These are phyloP conservation scores for Theretra japonica DNA, from an alignment of 2,888 invertebrate genomes.

Conservation along the genomic window DNA sequence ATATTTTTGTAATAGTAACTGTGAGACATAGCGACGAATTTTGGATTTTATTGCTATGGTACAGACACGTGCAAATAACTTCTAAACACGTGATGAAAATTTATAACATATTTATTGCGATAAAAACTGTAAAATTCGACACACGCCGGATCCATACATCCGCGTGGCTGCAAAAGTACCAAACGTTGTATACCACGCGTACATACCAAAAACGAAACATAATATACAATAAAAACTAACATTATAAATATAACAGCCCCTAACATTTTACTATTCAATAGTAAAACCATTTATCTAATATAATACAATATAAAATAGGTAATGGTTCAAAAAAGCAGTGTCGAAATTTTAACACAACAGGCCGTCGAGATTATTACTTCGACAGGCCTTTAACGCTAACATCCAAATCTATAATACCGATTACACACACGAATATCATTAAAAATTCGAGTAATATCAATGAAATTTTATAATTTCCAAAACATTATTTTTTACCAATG, in stretches of 20 bases:
- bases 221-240: slow-evolving; percentile 75
- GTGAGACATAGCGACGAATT: background rate
- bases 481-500: slow-evolving; percentile 35
- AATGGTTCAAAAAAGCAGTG: slow-evolving; percentile 73
- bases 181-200: slow-evolving; percentile 45
- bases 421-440: slow-evolving; percentile 45
- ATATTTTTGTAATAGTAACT: background rate
- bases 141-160: slow-evolving; percentile 2
- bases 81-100: background rate
- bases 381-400: slow-evolving; percentile 48
- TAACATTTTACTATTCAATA: slow-evolving; percentile 81
- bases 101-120: slow-evolving; percentile 2
- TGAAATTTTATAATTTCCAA: slow-evolving; percentile 38
- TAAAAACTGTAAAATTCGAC: slow-evolving; percentile 20
- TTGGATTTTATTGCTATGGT: background rate
- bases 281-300: slow-evolving; percentile 73
- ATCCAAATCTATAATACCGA: slow-evolving; percentile 48
- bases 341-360: slow-evolving; percentile 62
- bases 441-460: slow-evolving; percentile 63
- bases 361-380: slow-evolving; percentile 40
- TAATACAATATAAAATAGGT: slow-evolving; percentile 69
- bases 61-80: slow-evolving; percentile 1
- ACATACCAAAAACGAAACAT: slow-evolving; percentile 64
- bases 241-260: slow-evolving; percentile 81
- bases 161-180: slow-evolving; percentile 8